Percentiles rank a stretch among this genome's conserved stretches.
These are phyloP conservation scores for Rutpela maculata DNA, from an alignment of 2,888 invertebrate species.

Conservation along the genomic window DNA sequence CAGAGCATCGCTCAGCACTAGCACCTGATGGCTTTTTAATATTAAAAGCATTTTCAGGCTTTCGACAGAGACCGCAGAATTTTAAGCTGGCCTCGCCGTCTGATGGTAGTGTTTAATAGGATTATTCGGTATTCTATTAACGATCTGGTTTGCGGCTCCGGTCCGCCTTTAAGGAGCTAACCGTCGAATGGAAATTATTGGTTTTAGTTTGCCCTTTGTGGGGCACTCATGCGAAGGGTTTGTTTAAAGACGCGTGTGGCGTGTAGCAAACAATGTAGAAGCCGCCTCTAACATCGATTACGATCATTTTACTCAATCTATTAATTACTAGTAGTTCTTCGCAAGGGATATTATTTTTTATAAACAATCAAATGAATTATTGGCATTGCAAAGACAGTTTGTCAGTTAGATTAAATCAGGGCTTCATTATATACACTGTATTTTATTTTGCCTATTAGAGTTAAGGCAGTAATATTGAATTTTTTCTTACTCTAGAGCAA, in stretches of 20 bases:
- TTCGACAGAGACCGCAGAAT: slow-evolving; percentile 3
- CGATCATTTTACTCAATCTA: no score
- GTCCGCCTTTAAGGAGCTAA: neutral
- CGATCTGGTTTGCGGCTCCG: neutral
- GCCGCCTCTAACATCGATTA: no score
- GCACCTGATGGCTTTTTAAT: slow-evolving; percentile 37
- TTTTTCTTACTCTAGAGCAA: no score
- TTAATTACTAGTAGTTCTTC: no score
- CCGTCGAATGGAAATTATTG: slow-evolving; percentile 3
- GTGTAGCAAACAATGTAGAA: neutral
- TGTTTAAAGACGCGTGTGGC: neutral
- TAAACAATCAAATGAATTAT: no score
- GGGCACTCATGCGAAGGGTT: neutral
- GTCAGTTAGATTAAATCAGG: no score
- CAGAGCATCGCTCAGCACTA: slow-evolving; percentile 15
- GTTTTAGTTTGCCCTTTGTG: neutral
- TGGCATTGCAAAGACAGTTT: no score
- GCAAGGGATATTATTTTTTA: no score
- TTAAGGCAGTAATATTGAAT: no score
- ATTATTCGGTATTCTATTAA: slow-evolving; percentile 7
- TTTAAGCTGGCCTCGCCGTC: neutral
- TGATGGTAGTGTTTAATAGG: slow-evolving; percentile 13
- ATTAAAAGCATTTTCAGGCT: slow-evolving; percentile 18
- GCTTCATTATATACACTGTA: no score
- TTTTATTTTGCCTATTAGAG: no score